Percentiles rank a stretch among this genome's conserved stretches.
These are phyloP conservation scores for Leptobrachium leishanense DNA, from an alignment of 2,113 vertebrate genomes.

Conservation along the genomic window DNA sequence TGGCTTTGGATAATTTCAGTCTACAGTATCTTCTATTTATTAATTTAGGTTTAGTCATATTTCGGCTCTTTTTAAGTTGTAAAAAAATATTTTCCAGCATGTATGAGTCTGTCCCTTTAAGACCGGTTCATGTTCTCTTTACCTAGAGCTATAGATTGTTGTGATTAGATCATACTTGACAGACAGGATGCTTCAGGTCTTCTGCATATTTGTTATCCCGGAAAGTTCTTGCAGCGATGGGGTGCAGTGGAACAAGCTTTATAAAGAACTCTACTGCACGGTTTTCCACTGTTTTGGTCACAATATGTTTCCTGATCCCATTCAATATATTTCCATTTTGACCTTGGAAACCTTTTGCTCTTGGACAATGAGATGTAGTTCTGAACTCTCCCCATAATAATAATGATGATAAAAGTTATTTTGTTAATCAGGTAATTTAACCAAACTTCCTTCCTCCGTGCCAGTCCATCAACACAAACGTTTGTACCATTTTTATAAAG, in stretches of 20 bases:
- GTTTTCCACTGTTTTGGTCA: constrained; percentile 64
- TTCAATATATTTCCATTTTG: constrained; percentile 60
- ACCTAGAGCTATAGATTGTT: background rate
- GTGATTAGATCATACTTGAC: constrained; percentile 15
- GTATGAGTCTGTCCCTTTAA: background rate
- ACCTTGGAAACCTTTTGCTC: constrained; percentile 54
- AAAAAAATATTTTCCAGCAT: no score
- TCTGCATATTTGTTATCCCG: constrained; percentile 40
- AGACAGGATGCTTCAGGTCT: constrained; percentile 31
- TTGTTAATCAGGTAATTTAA: constrained; percentile 47
- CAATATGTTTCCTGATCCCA: constrained; percentile 69
- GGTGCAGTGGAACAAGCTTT: constrained; percentile 1
- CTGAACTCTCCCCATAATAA: constrained; percentile 2
- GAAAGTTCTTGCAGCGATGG: constrained; percentile 27
- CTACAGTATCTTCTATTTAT: no score
- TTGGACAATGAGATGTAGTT: constrained; percentile 56
- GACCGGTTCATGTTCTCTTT: background rate
- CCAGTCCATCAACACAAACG: constrained; percentile 51
- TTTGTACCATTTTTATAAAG: constrained; percentile 51
- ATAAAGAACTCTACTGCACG: constrained; percentile 46
- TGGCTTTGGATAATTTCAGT: no score
- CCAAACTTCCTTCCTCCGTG: constrained; percentile 60
- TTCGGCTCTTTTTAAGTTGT: no score
- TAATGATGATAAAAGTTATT: constrained; percentile 49
- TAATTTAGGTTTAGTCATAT: no score